Evolutionary conservation across 2,888 invertebrate species (phyloP).

Genomic region (Dugesia japonica): DNA sequence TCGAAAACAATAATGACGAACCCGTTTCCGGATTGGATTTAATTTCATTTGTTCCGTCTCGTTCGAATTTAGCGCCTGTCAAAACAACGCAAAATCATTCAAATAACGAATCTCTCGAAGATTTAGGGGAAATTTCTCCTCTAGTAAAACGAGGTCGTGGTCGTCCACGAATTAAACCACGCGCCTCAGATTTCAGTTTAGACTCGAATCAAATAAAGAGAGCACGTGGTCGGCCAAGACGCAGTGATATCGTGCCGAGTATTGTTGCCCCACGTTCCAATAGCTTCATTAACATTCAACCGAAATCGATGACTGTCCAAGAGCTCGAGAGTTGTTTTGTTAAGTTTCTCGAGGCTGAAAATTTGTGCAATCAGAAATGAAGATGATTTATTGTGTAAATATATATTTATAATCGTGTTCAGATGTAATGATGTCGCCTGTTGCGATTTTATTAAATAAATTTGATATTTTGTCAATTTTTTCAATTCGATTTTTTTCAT

Average conservation of each 20-base stretch:
- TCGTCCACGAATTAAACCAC: background rate
- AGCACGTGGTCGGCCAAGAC: background rate
- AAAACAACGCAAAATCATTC: too few species aligned
- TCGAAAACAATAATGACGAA: background rate
- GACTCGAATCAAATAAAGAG: background rate
- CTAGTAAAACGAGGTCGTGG: background rate
- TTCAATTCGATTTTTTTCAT: too few species aligned
- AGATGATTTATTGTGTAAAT: too few species aligned
- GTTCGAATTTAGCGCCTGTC: too few species aligned
- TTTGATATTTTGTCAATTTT: too few species aligned
- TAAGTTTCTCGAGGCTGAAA: background rate
- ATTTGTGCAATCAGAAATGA: too few species aligned
- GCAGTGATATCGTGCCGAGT: background rate
- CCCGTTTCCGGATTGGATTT: background rate
- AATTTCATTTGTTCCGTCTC: too few species aligned
- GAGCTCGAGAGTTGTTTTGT: background rate
- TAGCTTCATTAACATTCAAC: background rate
- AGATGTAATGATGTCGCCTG: too few species aligned
- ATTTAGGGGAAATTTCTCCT: background rate
- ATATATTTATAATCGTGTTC: too few species aligned
- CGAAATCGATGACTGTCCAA: background rate
- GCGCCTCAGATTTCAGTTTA: background rate
- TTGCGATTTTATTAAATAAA: too few species aligned
- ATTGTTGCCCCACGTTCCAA: background rate
- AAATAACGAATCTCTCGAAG: background rate